A percentile compares a stretch with the other conserved stretches of the same genome.
phyloP scores from a whole-genome alignment of 2,888 invertebrate species.

The Ametastegia equiseti region DNA sequence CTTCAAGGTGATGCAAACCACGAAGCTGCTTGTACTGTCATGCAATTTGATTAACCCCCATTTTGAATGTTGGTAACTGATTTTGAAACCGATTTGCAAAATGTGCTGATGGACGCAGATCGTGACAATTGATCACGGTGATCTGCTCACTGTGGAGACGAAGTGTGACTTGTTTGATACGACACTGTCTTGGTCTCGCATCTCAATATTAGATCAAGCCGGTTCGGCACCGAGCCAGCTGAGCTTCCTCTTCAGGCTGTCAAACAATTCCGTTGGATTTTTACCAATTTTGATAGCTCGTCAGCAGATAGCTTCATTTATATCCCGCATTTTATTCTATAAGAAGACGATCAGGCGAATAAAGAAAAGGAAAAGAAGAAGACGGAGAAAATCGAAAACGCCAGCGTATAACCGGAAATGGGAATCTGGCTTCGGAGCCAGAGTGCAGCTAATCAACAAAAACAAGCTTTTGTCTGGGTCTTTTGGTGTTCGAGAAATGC shows the following conservation, averaged over 20 bases:
- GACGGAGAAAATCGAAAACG: not conserved
- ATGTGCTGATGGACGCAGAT: not conserved
- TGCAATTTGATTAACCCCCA: not conserved
- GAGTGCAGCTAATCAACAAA: not conserved
- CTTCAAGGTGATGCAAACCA: no score
- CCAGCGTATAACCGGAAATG: not conserved
- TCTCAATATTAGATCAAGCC: constrained; percentile 43
- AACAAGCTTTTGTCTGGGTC: not conserved
- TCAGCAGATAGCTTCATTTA: not conserved
- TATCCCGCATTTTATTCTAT: not conserved
- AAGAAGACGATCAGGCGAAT: not conserved
- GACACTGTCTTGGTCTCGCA: constrained; percentile 3
- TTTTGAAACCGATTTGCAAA: no score
- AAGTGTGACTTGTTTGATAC: not conserved
- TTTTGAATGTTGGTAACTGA: not conserved
- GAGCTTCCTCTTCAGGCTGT: constrained; percentile 25
- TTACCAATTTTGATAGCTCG: constrained; percentile 35
- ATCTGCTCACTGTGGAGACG: not conserved
- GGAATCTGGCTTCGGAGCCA: not conserved
- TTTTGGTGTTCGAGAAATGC: not conserved
- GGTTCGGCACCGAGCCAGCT: constrained; percentile 37
- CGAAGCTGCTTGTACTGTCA: no score
- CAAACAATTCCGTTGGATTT: constrained; percentile 31
- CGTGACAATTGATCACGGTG: not conserved
- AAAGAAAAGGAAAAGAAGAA: not conserved